Evolutionary conservation across 2,797 vertebrate species (phyloP), one percentile per base, ranked within the genome.

Genomic region (Loris lydekkerianus): DNA sequence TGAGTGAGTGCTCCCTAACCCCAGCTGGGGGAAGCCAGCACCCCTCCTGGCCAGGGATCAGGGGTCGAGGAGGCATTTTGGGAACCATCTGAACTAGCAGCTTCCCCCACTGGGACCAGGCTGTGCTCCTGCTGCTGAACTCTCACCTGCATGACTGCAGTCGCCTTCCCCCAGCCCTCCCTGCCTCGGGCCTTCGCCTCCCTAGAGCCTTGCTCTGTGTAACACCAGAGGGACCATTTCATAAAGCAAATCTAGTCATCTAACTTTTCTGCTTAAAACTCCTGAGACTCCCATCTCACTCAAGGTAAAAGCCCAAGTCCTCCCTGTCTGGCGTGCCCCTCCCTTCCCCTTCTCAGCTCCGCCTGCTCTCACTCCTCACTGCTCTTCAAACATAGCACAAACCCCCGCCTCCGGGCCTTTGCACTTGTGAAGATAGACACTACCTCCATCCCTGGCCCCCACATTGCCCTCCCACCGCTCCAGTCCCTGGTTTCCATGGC

Each of bases 381-480:
- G 27, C 63, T 67, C 29, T 67, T 90, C 37, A n/a, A 10, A 53
- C 53, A 18, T 6, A 21, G 27, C 49, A 53, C 21, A 18, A 73
- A 7, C 46, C 21, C 14, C 73, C 53, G 69, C 75, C 76, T 2
- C 86, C 8, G 73, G 85, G 82, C 58, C 93, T 96, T 87, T 46
- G 80, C 76, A 43, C 75, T 0, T 69, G 77, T 46, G 5, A 4
- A 11, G 31, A 80, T 34, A 3, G 2, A 29, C 29, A 43, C 40
- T 72, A 1, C 20, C 53, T 56, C 56, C 29, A 58, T 67, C 46
- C 31, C 69, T n/a, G 37, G 70, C 69, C n/a, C 56, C n/a, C 23
- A 0, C 0, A 5, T 7, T 13, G 34, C 37, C 10, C 15, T 27
- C 58, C 8, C 0, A 0, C 2, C 58, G 0, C 2, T 46, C 9